These are phyloP conservation scores for Nemapogon koenigi DNA, from an alignment of 2,888 invertebrate genomes.

Conservation along the genomic window DNA sequence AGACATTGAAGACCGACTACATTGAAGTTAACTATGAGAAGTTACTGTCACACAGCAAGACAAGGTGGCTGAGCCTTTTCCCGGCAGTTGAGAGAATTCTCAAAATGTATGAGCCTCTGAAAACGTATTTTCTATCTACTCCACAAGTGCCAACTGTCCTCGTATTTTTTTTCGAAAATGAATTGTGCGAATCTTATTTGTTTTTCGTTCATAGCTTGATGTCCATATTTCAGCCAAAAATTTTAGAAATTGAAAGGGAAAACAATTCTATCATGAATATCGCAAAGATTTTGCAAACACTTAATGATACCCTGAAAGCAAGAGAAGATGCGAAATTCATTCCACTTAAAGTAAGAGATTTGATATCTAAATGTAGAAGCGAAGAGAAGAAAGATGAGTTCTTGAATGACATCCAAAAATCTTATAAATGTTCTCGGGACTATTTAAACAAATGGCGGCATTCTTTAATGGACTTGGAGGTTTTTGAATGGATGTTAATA, in stretches of 20 bases:
- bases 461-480: too few relatives aligned
- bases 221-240: slow-evolving; percentile 17
- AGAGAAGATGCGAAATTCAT: slow-evolving; percentile 16
- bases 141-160: slow-evolving; percentile 9
- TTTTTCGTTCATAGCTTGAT: slow-evolving; percentile 17
- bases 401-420: too few relatives aligned
- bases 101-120: slow-evolving; percentile 20
- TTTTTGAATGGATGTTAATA: too few relatives aligned
- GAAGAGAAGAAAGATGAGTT: too few relatives aligned
- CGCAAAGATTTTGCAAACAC: slow-evolving; percentile 10
- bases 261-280: slow-evolving; percentile 16
- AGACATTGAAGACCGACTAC: too few relatives aligned
- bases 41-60: slow-evolving; percentile 18
- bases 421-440: too few relatives aligned
- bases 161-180: slow-evolving; percentile 6
- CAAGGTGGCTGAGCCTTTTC: slow-evolving; percentile 20
- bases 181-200: slow-evolving; percentile 11
- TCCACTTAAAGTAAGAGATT: slow-evolving; percentile 14
- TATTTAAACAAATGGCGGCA: too few relatives aligned
- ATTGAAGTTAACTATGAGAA: slow-evolving; percentile 18
- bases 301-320: slow-evolving; percentile 5
- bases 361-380: slow-evolving; percentile 3
- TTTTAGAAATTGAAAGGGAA: slow-evolving; percentile 17
- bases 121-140: slow-evolving; percentile 19
- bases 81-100: slow-evolving; percentile 22